Conservation (phyloP, 2,888 invertebrate species). For the Siphlonurus alternatus region DNA sequence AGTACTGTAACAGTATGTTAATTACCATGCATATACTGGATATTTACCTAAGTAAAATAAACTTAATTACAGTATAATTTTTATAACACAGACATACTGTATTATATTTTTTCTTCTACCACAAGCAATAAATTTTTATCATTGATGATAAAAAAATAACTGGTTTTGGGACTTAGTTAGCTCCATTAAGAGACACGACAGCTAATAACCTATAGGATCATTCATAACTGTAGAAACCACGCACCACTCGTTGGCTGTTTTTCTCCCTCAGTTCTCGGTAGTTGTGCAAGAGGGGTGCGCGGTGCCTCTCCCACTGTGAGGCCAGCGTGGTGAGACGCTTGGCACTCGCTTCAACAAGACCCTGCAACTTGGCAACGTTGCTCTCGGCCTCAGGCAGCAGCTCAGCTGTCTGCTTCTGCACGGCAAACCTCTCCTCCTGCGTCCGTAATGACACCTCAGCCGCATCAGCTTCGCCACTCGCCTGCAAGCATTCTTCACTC, state of each 20-base stretch:
- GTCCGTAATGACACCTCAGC: slow-evolving; percentile 14
- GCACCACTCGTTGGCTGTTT: not conserved
- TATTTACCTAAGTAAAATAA: too few species aligned
- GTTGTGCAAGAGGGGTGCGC: slow-evolving; percentile 43
- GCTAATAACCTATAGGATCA: too few species aligned
- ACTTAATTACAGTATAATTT: too few species aligned
- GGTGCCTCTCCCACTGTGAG: slow-evolving; percentile 56
- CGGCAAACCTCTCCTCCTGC: slow-evolving; percentile 7
- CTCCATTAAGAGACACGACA: too few species aligned
- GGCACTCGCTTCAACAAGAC: slow-evolving; percentile 39
- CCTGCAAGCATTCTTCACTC: slow-evolving; percentile 9
- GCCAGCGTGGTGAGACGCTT: slow-evolving; percentile 44
- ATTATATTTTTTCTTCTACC: too few species aligned
- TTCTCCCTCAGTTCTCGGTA: slow-evolving; percentile 29
- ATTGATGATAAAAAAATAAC: too few species aligned
- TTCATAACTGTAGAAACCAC: too few species aligned
- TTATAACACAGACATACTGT: too few species aligned
- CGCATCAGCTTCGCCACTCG: slow-evolving; percentile 16
- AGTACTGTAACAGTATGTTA: too few species aligned
- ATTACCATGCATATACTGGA: too few species aligned
- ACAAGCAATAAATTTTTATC: too few species aligned
- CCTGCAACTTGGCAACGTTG: slow-evolving; percentile 38
- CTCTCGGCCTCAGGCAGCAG: slow-evolving; percentile 45
- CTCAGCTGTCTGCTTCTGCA: slow-evolving; percentile 35
- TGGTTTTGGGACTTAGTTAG: too few species aligned